Conservation (phyloP, 2,888 invertebrate species). For the Uloborus plumipes region DNA sequence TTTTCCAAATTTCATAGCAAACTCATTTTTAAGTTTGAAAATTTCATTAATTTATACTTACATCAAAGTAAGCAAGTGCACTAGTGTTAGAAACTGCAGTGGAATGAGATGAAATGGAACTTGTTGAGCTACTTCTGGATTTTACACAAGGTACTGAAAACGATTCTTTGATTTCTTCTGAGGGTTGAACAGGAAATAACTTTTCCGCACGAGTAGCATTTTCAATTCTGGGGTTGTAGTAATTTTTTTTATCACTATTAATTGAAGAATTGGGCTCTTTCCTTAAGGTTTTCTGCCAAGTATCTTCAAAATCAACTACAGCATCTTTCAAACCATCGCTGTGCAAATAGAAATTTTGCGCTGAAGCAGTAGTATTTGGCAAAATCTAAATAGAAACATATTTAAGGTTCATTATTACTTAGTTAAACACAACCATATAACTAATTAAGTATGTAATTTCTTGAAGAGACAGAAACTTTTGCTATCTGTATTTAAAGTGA, state of each 20-base stretch:
- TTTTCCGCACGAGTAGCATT: not conserved
- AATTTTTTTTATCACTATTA: conserved; percentile 25
- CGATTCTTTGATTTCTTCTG: not conserved
- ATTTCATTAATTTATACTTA: conserved; percentile 3
- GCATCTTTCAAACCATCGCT: conserved; percentile 59
- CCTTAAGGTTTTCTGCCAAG: conserved; percentile 56
- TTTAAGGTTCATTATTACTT: not conserved
- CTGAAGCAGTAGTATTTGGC: not conserved
- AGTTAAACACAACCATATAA: too few relatives aligned
- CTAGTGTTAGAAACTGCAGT: conserved; percentile 66
- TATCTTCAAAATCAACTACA: conserved; percentile 61
- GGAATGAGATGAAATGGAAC: conserved; percentile 71
- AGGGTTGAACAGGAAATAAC: not conserved
- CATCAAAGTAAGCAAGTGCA: conserved; percentile 32
- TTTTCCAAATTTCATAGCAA: too few relatives aligned
- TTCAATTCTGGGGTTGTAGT: conserved; percentile 1
- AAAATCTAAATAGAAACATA: not conserved
- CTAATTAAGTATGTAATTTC: too few relatives aligned
- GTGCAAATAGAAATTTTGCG: conserved; percentile 14
- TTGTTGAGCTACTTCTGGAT: conserved; percentile 69
- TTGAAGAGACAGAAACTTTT: too few relatives aligned
- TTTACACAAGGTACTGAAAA: not conserved
- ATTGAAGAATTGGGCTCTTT: conserved; percentile 35
- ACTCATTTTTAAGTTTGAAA: too few relatives aligned
- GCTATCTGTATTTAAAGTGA: too few relatives aligned